Evolutionary conservation across 2,113 vertebrate species (phyloP).

Genomic region (Oxygymnocypris stewartii): DNA sequence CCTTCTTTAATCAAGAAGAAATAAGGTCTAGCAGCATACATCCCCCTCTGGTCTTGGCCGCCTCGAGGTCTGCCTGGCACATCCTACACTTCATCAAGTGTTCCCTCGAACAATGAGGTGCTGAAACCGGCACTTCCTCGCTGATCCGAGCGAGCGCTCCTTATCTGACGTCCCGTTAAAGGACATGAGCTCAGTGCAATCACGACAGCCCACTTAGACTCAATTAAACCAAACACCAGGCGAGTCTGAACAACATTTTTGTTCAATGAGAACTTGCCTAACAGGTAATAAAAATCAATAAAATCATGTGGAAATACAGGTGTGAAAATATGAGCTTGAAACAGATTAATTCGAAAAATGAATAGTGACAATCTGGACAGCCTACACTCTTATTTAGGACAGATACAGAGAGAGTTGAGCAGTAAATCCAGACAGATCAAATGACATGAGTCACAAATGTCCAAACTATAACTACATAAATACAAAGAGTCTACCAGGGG

Average conservation of each 20-base stretch:
- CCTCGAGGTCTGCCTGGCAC: conserved; percentile 5
- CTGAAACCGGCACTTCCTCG: conserved; percentile 40
- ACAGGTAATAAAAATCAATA: not conserved
- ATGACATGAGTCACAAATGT: not conserved
- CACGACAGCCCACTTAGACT: not conserved
- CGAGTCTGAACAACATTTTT: not conserved
- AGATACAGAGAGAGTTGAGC: not conserved
- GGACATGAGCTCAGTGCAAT: conserved; percentile 39
- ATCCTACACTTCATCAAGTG: not conserved
- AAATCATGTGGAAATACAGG: not conserved
- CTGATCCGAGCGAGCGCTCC: not conserved
- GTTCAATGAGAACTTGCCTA: not conserved
- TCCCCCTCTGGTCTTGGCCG: not conserved
- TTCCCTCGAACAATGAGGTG: conserved; percentile 30
- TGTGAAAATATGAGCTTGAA: not conserved
- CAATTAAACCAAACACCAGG: not conserved
- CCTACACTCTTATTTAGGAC: not conserved
- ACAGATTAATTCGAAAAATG: not conserved
- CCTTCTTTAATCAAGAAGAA: not conserved
- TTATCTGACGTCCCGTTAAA: conserved; percentile 41
- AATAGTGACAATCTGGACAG: not conserved
- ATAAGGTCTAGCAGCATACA: not conserved
- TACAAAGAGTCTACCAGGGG: not conserved
- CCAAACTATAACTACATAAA: not conserved
- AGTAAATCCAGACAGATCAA: not conserved